Percentiles rank a stretch among this genome's conserved stretches.
Evolutionary conservation across 2,113 vertebrate species (phyloP).

Genomic region (Amazona guildingii): DNA sequence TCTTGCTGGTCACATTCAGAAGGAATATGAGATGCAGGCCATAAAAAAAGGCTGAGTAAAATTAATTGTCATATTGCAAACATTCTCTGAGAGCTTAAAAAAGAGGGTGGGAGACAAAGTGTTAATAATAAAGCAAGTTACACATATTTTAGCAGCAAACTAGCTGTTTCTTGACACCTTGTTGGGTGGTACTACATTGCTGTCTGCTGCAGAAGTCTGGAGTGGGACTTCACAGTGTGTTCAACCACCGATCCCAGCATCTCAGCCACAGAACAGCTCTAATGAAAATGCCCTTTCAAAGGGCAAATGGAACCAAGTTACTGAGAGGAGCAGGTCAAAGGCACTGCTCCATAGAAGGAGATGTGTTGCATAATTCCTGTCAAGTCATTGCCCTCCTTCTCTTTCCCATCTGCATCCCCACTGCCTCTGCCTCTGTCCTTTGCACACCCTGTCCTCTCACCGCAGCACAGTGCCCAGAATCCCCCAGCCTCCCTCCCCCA

Average conservation of each 20-base stretch:
- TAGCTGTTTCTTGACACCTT: not conserved
- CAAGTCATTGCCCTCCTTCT: not conserved
- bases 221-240: not conserved
- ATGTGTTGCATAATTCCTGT: not conserved
- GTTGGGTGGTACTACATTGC: not conserved
- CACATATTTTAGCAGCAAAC: not conserved
- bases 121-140: not conserved
- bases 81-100: not conserved
- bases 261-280: not conserved
- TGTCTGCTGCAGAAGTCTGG: not conserved
- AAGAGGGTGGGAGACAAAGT: not conserved
- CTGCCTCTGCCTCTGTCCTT: not conserved
- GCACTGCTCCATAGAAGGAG: not conserved
- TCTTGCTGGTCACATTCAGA: not conserved
- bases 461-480: not conserved
- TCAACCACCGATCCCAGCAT: not conserved
- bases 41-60: not conserved
- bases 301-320: not conserved
- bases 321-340: not conserved
- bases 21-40: not conserved
- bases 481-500: not conserved
- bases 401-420: not conserved
- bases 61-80: not conserved
- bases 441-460: not conserved
- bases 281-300: constrained; percentile 1